Evolutionary conservation across 2,888 invertebrate species (phyloP).

Genomic region (Gari tellinella): DNA sequence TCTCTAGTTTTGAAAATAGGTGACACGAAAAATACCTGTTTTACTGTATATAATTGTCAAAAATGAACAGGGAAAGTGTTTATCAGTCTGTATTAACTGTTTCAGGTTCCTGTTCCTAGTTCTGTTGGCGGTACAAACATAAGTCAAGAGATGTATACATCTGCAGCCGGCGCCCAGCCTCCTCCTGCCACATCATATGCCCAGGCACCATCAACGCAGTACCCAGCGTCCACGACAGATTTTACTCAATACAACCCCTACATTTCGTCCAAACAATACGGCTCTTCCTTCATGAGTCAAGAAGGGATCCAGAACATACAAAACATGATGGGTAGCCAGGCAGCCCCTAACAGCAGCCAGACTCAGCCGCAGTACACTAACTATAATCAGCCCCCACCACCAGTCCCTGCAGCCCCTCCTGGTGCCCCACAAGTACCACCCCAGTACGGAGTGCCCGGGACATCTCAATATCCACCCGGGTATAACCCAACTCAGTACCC

Average conservation of each 20-base stretch:
- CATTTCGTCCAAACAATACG: conserved; percentile 78
- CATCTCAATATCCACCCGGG: conserved; percentile 47
- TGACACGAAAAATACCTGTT: too few species aligned
- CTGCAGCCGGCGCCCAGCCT: conserved; percentile 22
- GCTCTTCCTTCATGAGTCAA: conserved; percentile 81
- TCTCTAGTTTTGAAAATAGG: too few species aligned
- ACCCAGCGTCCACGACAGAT: conserved; percentile 23
- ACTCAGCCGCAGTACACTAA: conserved; percentile 31
- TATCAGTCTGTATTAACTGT: too few species aligned
- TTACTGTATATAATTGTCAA: too few species aligned
- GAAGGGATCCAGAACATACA: conserved; percentile 82
- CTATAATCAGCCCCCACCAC: conserved; percentile 56
- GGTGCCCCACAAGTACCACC: conserved; percentile 33
- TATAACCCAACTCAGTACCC: conserved; percentile 61
- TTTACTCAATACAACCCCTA: conserved; percentile 78
- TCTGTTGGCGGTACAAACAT: not conserved
- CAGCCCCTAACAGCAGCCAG: conserved; percentile 30
- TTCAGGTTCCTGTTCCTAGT: conserved; percentile 21
- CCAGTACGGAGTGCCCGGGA: conserved; percentile 50
- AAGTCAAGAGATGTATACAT: conserved; percentile 22
- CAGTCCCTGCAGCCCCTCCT: conserved; percentile 34
- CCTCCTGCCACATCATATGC: not conserved
- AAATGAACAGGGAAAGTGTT: too few species aligned
- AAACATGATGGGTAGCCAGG: conserved; percentile 76
- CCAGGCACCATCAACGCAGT: conserved; percentile 19